Conservation (phyloP, 2,113 vertebrate species). For the Cephalopholis sonnerati region DNA sequence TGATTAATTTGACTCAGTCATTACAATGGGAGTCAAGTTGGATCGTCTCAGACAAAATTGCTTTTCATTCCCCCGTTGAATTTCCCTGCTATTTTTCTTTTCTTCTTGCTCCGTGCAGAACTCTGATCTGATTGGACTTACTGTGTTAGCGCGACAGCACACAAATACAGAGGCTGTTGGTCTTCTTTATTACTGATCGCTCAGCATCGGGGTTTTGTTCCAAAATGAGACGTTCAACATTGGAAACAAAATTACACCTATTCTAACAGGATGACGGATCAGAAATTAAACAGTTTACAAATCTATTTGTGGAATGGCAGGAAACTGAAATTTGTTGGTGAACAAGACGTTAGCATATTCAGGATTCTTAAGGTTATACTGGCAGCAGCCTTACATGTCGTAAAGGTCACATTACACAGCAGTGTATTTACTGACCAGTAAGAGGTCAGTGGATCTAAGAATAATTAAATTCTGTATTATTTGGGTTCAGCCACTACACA, state of each 20-base stretch:
- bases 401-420: neutral
- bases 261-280: slow-evolving; percentile 42
- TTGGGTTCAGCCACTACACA: neutral
- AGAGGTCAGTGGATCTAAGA: neutral
- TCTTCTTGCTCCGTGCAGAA: slow-evolving; percentile 63
- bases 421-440: neutral
- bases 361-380: neutral
- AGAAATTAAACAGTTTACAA: slow-evolving; percentile 33
- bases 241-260: slow-evolving; percentile 55
- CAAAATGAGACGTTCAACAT: slow-evolving; percentile 52
- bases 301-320: slow-evolving; percentile 27
- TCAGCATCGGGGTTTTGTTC: slow-evolving; percentile 51
- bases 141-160: slow-evolving; percentile 59
- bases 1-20: slow-evolving; percentile 97
- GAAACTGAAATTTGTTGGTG: neutral
- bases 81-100: slow-evolving; percentile 84
- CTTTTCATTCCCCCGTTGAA: slow-evolving; percentile 93
- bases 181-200: slow-evolving; percentile 57
- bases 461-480: neutral
- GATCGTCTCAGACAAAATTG: slow-evolving; percentile 91
- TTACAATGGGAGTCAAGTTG: slow-evolving; percentile 94
- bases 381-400: neutral
- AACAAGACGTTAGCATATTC: slow-evolving; percentile 20
- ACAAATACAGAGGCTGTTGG: slow-evolving; percentile 47
- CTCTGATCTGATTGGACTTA: slow-evolving; percentile 78